Percentiles rank a stretch among this genome's conserved stretches.
Conservation (phyloP, 2,888 invertebrate genomes). For the Portevinia maculata region DNA sequence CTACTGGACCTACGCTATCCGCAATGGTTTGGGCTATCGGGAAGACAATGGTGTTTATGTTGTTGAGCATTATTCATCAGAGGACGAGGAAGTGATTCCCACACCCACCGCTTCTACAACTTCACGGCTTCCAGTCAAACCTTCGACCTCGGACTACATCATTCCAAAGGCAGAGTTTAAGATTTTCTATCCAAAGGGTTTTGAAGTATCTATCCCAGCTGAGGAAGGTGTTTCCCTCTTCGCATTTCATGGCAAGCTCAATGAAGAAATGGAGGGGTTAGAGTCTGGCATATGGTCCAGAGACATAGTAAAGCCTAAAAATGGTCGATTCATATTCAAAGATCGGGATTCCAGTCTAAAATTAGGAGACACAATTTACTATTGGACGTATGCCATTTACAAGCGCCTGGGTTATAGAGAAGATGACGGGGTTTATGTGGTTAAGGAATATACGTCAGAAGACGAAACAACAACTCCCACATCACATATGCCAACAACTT, state of each 20-base stretch:
- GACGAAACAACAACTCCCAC: background rate
- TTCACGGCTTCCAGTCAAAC: background rate
- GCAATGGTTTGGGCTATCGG: constrained; percentile 87
- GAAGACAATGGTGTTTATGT: constrained; percentile 84
- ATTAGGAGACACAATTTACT: constrained; percentile 87
- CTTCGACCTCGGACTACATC: constrained; percentile 75
- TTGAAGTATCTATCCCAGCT: constrained; percentile 83
- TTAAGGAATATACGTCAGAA: constrained; percentile 4
- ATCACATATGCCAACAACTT: background rate
- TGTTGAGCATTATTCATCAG: constrained; percentile 6
- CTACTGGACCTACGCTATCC: constrained; percentile 89
- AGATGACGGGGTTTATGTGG: constrained; percentile 83
- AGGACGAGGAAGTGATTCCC: background rate
- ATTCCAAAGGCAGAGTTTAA: constrained; percentile 83
- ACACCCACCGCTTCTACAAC: background rate
- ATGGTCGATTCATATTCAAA: constrained; percentile 87
- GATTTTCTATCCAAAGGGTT: constrained; percentile 83
- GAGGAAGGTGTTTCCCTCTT: constrained; percentile 87
- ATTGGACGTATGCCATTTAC: constrained; percentile 89
- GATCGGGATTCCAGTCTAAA: constrained; percentile 85
- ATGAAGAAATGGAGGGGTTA: constrained; percentile 87
- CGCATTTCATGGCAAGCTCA: constrained; percentile 89
- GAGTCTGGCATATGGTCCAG: constrained; percentile 86
- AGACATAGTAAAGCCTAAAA: constrained; percentile 85
- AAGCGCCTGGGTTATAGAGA: constrained; percentile 87